These are phyloP conservation scores for Leucopsar rothschildi DNA, from an alignment of 2,113 vertebrate genomes.

Conservation along the genomic window DNA sequence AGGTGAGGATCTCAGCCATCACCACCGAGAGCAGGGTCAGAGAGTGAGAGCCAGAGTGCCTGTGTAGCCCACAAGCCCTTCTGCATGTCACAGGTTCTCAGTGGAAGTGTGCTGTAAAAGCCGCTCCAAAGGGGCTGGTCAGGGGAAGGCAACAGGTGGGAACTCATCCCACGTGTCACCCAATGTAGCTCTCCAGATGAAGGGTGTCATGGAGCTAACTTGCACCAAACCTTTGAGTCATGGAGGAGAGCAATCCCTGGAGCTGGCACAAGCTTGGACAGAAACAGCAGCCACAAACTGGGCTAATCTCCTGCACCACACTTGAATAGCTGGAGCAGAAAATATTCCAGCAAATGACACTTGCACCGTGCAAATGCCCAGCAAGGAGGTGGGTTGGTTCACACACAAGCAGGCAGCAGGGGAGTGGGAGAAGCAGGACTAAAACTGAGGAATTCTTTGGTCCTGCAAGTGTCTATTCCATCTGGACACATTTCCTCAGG, in stretches of 20 bases:
- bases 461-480: neutral
- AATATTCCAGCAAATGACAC: neutral
- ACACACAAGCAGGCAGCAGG: neutral
- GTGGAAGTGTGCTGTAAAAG: neutral
- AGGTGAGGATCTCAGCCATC: neutral
- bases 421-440: neutral
- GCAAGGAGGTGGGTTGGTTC: neutral
- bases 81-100: neutral
- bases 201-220: neutral
- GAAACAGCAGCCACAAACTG: neutral
- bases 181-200: neutral
- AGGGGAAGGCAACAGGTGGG: neutral
- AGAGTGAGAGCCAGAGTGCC: neutral
- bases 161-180: accelerated
- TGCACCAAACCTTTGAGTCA: accelerated
- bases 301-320: neutral
- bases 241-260: neutral
- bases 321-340: neutral
- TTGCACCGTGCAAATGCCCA: neutral
- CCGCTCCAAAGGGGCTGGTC: neutral
- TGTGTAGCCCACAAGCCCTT: neutral
- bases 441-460: neutral
- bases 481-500: neutral
- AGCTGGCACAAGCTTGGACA: neutral
- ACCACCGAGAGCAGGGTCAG: accelerated